Evolutionary conservation across 2,113 vertebrate species (phyloP).

Genomic region (Syngnathus scovelli): DNA sequence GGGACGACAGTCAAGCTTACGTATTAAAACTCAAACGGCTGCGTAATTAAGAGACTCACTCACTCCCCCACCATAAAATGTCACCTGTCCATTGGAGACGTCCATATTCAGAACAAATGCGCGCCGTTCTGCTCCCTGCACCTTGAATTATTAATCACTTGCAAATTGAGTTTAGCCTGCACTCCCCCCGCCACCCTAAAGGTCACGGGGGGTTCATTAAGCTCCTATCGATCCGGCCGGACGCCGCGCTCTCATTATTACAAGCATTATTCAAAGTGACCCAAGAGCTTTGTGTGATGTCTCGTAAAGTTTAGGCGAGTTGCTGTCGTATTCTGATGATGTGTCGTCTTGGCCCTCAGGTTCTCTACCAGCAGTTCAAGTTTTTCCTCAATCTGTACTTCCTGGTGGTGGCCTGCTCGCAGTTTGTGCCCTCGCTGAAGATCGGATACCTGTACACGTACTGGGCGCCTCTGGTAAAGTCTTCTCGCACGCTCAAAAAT

Average conservation of each 20-base stretch:
- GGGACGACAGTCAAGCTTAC: slow-evolving; percentile 41
- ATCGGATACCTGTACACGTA: slow-evolving; percentile 98
- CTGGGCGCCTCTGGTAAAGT: slow-evolving; percentile 95
- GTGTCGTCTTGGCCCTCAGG: slow-evolving; percentile 70
- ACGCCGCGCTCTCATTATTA: slow-evolving; percentile 51
- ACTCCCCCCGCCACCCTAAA: slow-evolving; percentile 55
- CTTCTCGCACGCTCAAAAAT: neutral
- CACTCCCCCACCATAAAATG: slow-evolving; percentile 67
- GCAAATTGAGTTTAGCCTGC: slow-evolving; percentile 67
- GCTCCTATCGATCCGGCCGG: slow-evolving; percentile 63
- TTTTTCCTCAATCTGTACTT: slow-evolving; percentile 99
- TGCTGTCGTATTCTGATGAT: slow-evolving; percentile 27
- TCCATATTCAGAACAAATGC: slow-evolving; percentile 66
- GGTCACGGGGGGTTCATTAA: slow-evolving; percentile 72
- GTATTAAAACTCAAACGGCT: slow-evolving; percentile 68
- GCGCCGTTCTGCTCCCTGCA: slow-evolving; percentile 52
- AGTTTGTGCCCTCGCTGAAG: slow-evolving; percentile 90
- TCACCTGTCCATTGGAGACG: slow-evolving; percentile 61
- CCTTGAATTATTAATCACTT: slow-evolving; percentile 78
- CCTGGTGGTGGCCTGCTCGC: slow-evolving; percentile 92
- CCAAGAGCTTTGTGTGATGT: slow-evolving; percentile 5
- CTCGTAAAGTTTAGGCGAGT: slow-evolving; percentile 10
- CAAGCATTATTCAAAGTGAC: slow-evolving; percentile 63
- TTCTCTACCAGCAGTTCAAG: slow-evolving; percentile 99
- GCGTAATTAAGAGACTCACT: slow-evolving; percentile 59